Base-by-base conservation (phyloP, 2,113 vertebrate genomes). In the Syngnathus scovelli region DNA sequence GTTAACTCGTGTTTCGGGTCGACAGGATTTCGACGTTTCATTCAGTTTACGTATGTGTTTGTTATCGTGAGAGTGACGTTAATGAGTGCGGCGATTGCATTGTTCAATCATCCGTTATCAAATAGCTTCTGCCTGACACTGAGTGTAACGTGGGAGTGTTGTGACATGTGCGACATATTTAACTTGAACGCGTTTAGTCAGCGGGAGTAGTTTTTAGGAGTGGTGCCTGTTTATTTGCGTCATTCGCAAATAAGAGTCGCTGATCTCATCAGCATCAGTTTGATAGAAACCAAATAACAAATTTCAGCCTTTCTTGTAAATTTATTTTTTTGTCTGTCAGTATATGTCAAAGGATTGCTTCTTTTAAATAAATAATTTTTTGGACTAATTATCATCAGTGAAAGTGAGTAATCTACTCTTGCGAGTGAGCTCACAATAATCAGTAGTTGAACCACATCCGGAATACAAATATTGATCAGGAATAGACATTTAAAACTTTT, bases 171-270 rank as follows among this genome's bases (percentile, higher is more conserved):
- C n/a, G 1, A 37, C 33, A 62, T 10, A 63, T 49, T 51, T 69
- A 39, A 68, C 33, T 72, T 27, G 23, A 9, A 58, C 67, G 54
- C 64, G 60, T 69, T 77, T 66, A 12, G 39, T 69, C 36, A 76
- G 27, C 44, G 64, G 72, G 49, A 43, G 61, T 49, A 63, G 64
- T 59, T 55, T 55, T 13, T 1, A 70, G 71, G 73, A 49, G 72
- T 68, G 79, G 68, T 65, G 39, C 7, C 52, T 54, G 52, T 44
- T 56, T 67, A 43, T 37, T 71, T 51, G 46, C 60, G 43, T 59
- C 67, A 74, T 27, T n/a, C n/a, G 33, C 38, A 73, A 44, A 21
- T 69, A 21, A 43, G 60, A 66, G 52, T 18, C 18, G 6, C 0
- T 9, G 33, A 48, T 55, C 46, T 66, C 6, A 63, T n/a, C 41